These are phyloP conservation scores for Acrocephalus arundinaceus DNA, from an alignment of 2,113 vertebrate species.

Conservation along the genomic window DNA sequence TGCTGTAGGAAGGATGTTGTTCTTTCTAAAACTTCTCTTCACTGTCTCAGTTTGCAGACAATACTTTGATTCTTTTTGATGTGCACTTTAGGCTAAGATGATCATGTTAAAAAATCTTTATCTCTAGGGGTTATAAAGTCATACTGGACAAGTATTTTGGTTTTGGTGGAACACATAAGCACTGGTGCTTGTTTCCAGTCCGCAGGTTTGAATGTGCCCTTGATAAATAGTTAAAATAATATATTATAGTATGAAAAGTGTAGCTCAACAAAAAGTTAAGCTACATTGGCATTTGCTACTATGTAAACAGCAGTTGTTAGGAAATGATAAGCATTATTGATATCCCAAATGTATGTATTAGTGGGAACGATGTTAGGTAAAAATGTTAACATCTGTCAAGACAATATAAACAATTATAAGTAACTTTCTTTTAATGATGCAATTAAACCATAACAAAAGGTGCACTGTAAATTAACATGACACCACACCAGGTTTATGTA, in stretches of 20 bases:
- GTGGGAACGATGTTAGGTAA: constrained; percentile 65
- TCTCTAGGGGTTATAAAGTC: background rate
- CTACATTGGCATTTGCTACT: constrained; percentile 71
- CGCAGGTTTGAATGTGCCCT: constrained; percentile 15
- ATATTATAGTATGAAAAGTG: background rate
- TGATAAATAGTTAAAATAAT: constrained; percentile 55
- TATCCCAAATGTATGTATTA: constrained; percentile 72
- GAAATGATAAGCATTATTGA: constrained; percentile 72
- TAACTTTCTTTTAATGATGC: constrained; percentile 76
- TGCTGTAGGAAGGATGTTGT: background rate
- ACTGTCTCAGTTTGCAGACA: background rate
- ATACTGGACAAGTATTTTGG: background rate
- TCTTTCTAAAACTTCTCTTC: background rate
- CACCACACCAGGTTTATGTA: constrained; percentile 53
- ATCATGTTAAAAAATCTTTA: background rate
- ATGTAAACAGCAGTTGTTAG: constrained; percentile 78
- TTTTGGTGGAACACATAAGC: background rate
- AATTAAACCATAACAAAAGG: constrained; percentile 72
- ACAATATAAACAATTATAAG: constrained; percentile 74
- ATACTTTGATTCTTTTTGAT: background rate
- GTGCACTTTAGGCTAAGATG: background rate
- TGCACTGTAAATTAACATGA: constrained; percentile 70
- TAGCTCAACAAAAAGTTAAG: constrained; percentile 60
- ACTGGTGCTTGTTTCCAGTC: background rate
- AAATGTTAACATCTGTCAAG: constrained; percentile 79